Percentiles rank a stretch among this genome's conserved stretches.
These are phyloP conservation scores for Paratilapia polleni DNA, from an alignment of 2,113 vertebrate species.

Conservation along the genomic window DNA sequence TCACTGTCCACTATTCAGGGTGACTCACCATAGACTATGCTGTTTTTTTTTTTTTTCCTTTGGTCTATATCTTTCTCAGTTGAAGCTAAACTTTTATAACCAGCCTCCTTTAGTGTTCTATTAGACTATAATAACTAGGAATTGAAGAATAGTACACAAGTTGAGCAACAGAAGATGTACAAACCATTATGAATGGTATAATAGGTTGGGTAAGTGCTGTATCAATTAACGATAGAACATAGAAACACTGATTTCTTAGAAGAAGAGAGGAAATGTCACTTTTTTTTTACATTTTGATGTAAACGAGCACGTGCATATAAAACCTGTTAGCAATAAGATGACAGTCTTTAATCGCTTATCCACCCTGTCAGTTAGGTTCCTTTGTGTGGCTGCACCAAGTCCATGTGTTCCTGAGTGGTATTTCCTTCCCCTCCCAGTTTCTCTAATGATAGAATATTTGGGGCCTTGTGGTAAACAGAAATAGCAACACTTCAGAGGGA, in stretches of 20 bases:
- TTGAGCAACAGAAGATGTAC: neutral
- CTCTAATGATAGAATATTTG: constrained; percentile 66
- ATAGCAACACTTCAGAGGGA: constrained; percentile 71
- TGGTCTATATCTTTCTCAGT: neutral
- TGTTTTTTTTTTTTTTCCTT: neutral
- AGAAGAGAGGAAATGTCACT: neutral
- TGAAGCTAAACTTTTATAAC: neutral
- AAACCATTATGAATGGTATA: neutral
- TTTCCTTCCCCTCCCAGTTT: constrained; percentile 62
- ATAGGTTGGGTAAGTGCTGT: neutral
- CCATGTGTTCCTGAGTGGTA: constrained; percentile 40
- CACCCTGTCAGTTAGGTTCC: constrained; percentile 11
- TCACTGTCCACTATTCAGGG: neutral
- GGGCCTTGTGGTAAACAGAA: constrained; percentile 69
- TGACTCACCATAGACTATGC: neutral
- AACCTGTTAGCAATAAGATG: neutral
- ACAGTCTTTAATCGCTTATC: constrained; percentile 10
- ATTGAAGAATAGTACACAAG: neutral
- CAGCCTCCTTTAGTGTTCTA: neutral
- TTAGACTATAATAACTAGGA: neutral
- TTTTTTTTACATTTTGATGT: neutral
- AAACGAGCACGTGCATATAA: neutral
- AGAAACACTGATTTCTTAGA: neutral
- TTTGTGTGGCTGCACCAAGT: constrained; percentile 18
- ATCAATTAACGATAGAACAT: neutral